These are phyloP conservation scores for Nowickia ferox DNA, from an alignment of 2,888 invertebrate genomes.

Conservation along the genomic window DNA sequence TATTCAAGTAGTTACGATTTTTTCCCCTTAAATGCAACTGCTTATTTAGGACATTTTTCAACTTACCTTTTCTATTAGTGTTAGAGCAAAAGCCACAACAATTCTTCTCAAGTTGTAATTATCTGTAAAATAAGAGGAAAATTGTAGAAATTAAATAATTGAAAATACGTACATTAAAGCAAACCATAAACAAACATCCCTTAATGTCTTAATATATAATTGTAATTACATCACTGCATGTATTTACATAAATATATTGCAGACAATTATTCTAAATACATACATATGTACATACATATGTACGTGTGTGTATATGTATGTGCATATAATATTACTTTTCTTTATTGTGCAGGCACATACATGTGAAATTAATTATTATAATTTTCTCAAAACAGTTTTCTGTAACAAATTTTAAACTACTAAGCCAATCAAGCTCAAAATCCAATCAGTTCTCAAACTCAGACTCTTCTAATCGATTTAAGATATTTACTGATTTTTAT, in stretches of 20 bases:
- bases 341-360: neutral
- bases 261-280: neutral
- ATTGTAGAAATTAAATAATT: slow-evolving; percentile 3
- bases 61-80: slow-evolving; percentile 46
- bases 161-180: neutral
- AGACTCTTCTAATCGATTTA: no score
- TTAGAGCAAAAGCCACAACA: slow-evolving; percentile 33
- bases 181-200: neutral
- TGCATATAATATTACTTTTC: neutral
- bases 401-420: no score
- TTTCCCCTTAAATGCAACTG: neutral
- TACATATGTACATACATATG: no score
- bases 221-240: slow-evolving; percentile 14
- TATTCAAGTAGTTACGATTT: neutral
- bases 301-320: no score
- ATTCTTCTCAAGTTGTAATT: slow-evolving; percentile 9
- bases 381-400: no score
- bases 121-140: slow-evolving; percentile 46
- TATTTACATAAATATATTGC: neutral
- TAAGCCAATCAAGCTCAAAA: no score
- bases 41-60: neutral
- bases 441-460: no score
- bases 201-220: slow-evolving; percentile 19
- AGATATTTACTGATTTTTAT: no score
- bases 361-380: neutral